phyloP scores from a whole-genome alignment of 2,113 vertebrate species.

The Galeopterus variegatus region DNA sequence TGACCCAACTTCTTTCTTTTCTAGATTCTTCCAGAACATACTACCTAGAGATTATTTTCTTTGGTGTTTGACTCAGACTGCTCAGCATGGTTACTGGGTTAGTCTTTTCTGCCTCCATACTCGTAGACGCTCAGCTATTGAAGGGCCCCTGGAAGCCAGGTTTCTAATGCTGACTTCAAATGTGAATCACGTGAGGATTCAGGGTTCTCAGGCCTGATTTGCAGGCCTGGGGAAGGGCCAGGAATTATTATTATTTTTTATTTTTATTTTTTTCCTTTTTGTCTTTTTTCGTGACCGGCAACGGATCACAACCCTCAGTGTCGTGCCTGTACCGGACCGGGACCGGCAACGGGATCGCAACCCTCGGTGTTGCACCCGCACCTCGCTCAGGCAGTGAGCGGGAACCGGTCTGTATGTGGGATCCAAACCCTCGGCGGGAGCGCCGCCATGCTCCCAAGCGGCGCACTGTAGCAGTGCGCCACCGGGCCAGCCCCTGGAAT shows the following conservation, averaged over 20 bases:
- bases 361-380: too few relatives aligned
- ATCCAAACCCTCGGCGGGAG: too few relatives aligned
- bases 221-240: not conserved
- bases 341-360: too few relatives aligned
- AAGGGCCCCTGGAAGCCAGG: not conserved
- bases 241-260: not conserved
- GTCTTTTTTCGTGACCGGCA: too few relatives aligned
- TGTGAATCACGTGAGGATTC: not conserved
- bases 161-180: not conserved
- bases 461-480: too few relatives aligned
- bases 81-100: not conserved
- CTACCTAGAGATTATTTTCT: not conserved
- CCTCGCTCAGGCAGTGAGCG: too few relatives aligned
- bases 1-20: not conserved
- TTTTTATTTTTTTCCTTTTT: too few relatives aligned
- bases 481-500: too few relatives aligned
- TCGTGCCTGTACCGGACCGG: too few relatives aligned
- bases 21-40: conserved; percentile 16
- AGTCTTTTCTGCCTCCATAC: not conserved
- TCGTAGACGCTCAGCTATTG: not conserved
- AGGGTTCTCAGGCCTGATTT: not conserved
- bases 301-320: too few relatives aligned
- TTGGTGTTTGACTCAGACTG: not conserved
- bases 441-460: too few relatives aligned
- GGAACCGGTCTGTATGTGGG: too few relatives aligned